Evolutionary conservation across 2,797 vertebrate genomes (phyloP), one percentile per base, ranked within the genome.

Genomic region (Nasua narica): DNA sequence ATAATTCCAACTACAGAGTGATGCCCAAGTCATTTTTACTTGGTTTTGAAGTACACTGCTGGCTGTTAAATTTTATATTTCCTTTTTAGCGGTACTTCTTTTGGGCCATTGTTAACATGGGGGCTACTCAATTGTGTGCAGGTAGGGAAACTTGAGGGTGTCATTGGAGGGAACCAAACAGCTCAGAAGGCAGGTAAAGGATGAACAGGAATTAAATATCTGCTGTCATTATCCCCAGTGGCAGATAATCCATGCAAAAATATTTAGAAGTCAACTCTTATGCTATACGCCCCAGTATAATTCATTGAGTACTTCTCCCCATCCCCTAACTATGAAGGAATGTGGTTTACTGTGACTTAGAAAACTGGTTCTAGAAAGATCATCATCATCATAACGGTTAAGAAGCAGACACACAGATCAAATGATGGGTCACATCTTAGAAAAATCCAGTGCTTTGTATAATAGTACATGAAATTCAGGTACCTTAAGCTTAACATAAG

Each of bases 241-340:
- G 19, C 50, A 83, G 43, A 76, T 62, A 94, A 56, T 74, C 14
- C 58, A 48, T 72, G 37, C n/a, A 76, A 46, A 78, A 86, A 78
- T 35, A 97, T 56, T 94, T 50, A 85, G 29, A 92, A n/a, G 67
- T 82, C n/a, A 85, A 94, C 35, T 88, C 37, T 4, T 56, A 93
- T 43, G 35, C 84, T 40, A 27, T 21, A 40, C 43, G 70, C 2
- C 67, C 40, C 70, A 77, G 76, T 60, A 81, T 3, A 76, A 91
- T 81, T 50, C 84, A 93, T 23, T 93, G 40, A 54, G 12, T 32
- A 50, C 1, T 1, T 50, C 12, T 37, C 35, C 18, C n/a, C 48
- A 48, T 37, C 12, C 18, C 21, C 11, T 16, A 56, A 83, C 43
- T 84, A 50, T 86, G 62, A 95, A 95, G 52, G 40, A 56, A 88